Evolutionary conservation across 2,113 vertebrate species (phyloP).

Genomic region (Poeciliopsis prolifica): DNA sequence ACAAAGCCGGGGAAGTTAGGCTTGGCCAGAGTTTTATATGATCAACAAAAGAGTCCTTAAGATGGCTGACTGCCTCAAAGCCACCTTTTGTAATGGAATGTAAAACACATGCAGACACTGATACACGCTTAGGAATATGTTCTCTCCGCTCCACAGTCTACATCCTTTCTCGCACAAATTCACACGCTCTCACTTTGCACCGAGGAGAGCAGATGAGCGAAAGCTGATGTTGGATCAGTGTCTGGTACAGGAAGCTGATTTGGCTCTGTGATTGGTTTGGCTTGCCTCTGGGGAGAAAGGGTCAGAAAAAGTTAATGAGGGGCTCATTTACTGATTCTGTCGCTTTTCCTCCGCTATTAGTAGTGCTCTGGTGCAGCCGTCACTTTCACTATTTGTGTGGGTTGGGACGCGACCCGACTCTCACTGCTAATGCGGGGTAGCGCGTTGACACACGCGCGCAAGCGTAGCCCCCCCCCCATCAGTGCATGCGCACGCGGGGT

Average conservation of each 20-base stretch:
- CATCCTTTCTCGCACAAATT: conserved; percentile 8
- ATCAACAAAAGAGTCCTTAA: conserved; percentile 51
- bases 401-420: conserved; percentile 63
- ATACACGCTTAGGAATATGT: conserved; percentile 27
- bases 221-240: conserved; percentile 73
- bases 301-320: conserved; percentile 79
- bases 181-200: conserved; percentile 33
- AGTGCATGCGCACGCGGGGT: conserved; percentile 10
- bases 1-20: conserved; percentile 46
- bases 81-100: conserved; percentile 55
- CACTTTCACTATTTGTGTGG: conserved; percentile 60
- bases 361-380: conserved; percentile 58
- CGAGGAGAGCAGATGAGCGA: conserved; percentile 58
- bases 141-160: conserved; percentile 25
- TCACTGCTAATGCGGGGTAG: conserved; percentile 23
- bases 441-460: neutral
- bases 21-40: conserved; percentile 53
- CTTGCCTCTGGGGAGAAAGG: conserved; percentile 59
- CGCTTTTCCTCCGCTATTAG: conserved; percentile 73
- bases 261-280: conserved; percentile 69
- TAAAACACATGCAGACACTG: conserved; percentile 51
- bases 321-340: conserved; percentile 79
- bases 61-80: conserved; percentile 64
- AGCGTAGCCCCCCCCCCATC: neutral
- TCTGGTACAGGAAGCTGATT: conserved; percentile 70